Base-by-base conservation (phyloP, 2,888 invertebrate species). In the Lasioglossum villosulum region DNA sequence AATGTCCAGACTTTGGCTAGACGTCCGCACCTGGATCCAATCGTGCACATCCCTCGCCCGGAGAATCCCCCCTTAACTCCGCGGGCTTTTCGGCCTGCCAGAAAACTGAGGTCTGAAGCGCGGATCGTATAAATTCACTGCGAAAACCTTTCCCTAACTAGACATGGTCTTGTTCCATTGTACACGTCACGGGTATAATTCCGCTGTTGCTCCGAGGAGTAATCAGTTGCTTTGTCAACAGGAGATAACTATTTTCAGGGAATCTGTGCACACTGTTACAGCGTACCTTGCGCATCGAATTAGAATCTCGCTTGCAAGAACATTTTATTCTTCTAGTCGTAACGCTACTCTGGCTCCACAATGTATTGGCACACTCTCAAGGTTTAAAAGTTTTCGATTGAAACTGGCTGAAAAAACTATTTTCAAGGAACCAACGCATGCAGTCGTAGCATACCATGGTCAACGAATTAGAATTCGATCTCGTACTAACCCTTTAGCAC, bases 1-100 rank as follows among this genome's bases (percentile, higher is more conserved):
- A 89, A 86, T 89, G 92, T 90, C 90, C 91, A 92, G 92, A 93
- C 92, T 90, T 88, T 87, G 87, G 91, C 90, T 89, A 93, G 93
- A 93, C 93, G 89, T 87, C 77, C 84, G 90, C 90, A 92, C 92
- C 93, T 92, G 90, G 86, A 87, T 90, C 89, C 92, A 88, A 89
- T 90, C 88, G 90, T 77, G 76, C 78, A 39, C 78, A 72, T 59
- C 74, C 83, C 59, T 80, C 74, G 16, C 16, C 56, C 14, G 39
- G 70, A 37, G 39, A 39, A 37, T 39, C 39, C 70, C 42, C 68
- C 72, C 74, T 14, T 19, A 34, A 39, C 71, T 45, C 56, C 52
- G 56, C 39, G 45, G 37, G 75, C 80, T 78, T 78, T 78, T 52
- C 77, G 27, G 23, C 63, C 39, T 68, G 56, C 48, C 75, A 30